Conservation (phyloP, 2,888 invertebrate species). For the Clistopyga incitator region DNA sequence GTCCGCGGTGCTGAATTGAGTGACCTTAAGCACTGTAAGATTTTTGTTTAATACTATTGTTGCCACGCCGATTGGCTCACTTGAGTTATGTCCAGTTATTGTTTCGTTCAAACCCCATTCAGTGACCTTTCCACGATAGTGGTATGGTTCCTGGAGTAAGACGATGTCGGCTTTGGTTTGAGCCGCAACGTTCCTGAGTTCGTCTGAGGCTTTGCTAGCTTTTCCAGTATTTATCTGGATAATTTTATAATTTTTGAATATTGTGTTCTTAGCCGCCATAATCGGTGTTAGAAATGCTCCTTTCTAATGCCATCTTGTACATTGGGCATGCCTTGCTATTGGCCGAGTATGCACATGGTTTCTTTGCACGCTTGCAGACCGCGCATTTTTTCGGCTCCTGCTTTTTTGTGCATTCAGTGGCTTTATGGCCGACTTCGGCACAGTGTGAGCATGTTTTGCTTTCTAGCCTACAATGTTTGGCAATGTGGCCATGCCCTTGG, state of each 20-base stretch:
- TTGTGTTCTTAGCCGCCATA: not conserved
- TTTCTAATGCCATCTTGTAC: not conserved
- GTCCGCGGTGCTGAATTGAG: not conserved
- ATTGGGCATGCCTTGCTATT: constrained; percentile 16
- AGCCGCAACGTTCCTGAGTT: not conserved
- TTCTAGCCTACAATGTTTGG: not conserved
- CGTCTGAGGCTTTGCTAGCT: not conserved
- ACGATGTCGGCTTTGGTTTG: not conserved
- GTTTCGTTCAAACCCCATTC: not conserved
- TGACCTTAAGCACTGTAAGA: not conserved
- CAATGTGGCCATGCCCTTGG: constrained; percentile 29
- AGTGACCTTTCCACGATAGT: not conserved
- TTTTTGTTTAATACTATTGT: not conserved
- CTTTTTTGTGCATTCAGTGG: not conserved
- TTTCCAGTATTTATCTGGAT: constrained; percentile 28
- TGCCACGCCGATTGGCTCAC: not conserved
- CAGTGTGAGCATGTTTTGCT: constrained; percentile 14
- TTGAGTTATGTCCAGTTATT: not conserved
- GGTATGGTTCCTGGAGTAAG: constrained; percentile 20
- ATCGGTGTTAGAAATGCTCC: not conserved
- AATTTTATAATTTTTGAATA: not conserved
- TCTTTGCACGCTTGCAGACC: not conserved
- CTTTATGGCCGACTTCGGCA: constrained; percentile 3
- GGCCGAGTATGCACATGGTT: not conserved
- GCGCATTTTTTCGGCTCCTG: not conserved